Evolutionary conservation across 2,888 invertebrate genomes (phyloP), one percentile per base, ranked within the genome.

Genomic region (Perizoma flavofasciatum): DNA sequence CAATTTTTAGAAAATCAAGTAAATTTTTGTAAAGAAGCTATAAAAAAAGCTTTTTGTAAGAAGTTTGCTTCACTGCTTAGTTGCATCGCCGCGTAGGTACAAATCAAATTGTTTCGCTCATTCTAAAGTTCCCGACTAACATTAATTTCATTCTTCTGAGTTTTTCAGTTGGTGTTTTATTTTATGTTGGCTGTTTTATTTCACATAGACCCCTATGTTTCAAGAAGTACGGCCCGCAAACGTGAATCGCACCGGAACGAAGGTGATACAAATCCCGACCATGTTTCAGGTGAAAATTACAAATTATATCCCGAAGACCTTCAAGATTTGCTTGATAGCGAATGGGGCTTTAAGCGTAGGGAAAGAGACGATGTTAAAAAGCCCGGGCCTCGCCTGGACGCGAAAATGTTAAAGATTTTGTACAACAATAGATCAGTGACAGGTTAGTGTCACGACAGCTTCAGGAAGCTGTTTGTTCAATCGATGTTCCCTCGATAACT

Each of bases 351-450:
- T 92, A 96, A 96, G 74, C 94, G 98, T 75, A 95, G 96, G 74
- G 98, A 98, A 92, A 93, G 98, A 77, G 93, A 97, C 68, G 98
- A 98, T 89, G 98, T 98, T 52, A 98, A 98, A 92, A 98, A 98
- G 90, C 98, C 98, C n/a, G 98, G 98, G 60, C 98, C 98, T 51
- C 95, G 94, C 61, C 95, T 95, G 86, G 94, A 95, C 78, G 94
- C 94, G 59, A 95, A 95, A 88, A 94, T 85, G 58, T 82, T 90
- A 89, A 91, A 88, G 85, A 82, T 86, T 81, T 85, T 88, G 74
- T 85, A 86, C 88, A 82, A 83, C 85, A 90, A 89, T 88, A 89
- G 85, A 74, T 84, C 90, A 72, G 91, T 89, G 90, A 86, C 91
- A 92, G 92, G 92, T 92, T 90, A 92, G 92, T 92, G 89, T 89